Evolutionary conservation across 1,140 invertebrate species (phyloP).

Genomic region (Neodiprion virginianus): DNA sequence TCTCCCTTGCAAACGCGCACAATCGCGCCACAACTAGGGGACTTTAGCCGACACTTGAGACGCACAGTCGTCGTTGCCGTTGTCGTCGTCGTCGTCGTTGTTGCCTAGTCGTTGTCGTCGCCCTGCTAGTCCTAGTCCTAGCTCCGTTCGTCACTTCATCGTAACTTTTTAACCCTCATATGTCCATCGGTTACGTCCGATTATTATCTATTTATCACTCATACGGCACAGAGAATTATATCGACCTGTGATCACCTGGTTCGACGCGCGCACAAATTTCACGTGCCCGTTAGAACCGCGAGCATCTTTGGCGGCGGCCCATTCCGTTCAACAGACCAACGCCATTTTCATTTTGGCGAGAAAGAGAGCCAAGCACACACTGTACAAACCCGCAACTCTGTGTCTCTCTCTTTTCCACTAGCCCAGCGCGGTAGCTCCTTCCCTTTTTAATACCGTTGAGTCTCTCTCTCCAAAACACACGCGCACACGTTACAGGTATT

Average conservation of each 20-base stretch:
- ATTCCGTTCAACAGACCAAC: slow-evolving; percentile 44
- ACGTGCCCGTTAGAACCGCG: slow-evolving; percentile 35
- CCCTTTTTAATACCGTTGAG: neutral
- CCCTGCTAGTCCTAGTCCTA: slow-evolving; percentile 20
- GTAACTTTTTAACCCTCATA: slow-evolving; percentile 16
- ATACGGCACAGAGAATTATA: neutral
- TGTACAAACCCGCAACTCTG: neutral
- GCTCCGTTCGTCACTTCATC: slow-evolving; percentile 9
- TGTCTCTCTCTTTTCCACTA: neutral
- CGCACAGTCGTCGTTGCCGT: slow-evolving; percentile 9
- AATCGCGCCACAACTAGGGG: neutral
- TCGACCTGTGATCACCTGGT: slow-evolving; percentile 14
- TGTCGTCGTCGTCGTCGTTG: neutral
- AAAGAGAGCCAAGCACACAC: neutral
- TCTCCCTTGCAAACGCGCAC: slow-evolving; percentile 26
- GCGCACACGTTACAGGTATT: neutral
- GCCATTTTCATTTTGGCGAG: slow-evolving; percentile 55
- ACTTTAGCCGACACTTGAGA: slow-evolving; percentile 10
- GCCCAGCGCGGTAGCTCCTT: neutral
- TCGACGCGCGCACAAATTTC: slow-evolving; percentile 21
- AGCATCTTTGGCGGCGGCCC: slow-evolving; percentile 38
- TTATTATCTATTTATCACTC: slow-evolving; percentile 15
- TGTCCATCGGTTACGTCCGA: slow-evolving; percentile 1
- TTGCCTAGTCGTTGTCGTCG: slow-evolving; percentile 6
- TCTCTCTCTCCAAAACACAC: neutral